These are phyloP conservation scores for Hydra vulgaris DNA, from an alignment of 30 jellyfish, hydroid and myxozoan species.

Conservation along the genomic window DNA sequence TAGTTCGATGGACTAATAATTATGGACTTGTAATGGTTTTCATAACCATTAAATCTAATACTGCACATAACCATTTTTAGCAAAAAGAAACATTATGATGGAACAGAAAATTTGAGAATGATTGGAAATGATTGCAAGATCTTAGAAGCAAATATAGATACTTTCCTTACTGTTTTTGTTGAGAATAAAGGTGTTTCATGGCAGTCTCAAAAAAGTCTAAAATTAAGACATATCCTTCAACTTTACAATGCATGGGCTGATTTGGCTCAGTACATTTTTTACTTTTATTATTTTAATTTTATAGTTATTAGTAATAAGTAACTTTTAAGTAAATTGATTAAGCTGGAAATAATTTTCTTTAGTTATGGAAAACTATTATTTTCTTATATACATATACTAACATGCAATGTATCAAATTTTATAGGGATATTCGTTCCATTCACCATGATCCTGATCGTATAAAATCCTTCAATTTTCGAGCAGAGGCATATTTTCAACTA, in stretches of 20 bases:
- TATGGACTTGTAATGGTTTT: no score
- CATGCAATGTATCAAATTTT: not conserved
- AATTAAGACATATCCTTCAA: not conserved
- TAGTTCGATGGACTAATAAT: no score
- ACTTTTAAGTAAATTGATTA: not conserved
- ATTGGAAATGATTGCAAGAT: no score
- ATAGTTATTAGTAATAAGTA: not conserved
- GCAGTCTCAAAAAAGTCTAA: not conserved
- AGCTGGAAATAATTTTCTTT: not conserved
- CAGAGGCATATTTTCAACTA: constrained; percentile 6
- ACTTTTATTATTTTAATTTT: no score
- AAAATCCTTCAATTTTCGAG: not conserved
- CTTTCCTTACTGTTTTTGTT: not conserved
- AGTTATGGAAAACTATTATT: no score
- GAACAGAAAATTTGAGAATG: no score
- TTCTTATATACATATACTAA: not conserved
- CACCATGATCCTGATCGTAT: not conserved
- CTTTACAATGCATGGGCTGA: not conserved
- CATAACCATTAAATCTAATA: no score
- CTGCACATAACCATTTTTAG: no score
- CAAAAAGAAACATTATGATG: no score
- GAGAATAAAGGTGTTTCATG: not conserved
- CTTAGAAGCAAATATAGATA: constrained; percentile 11
- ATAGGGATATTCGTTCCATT: constrained; percentile 1
- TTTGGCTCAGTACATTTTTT: not conserved